Conservation (phyloP, 2,113 vertebrate genomes). For the Phocoena phocoena region DNA sequence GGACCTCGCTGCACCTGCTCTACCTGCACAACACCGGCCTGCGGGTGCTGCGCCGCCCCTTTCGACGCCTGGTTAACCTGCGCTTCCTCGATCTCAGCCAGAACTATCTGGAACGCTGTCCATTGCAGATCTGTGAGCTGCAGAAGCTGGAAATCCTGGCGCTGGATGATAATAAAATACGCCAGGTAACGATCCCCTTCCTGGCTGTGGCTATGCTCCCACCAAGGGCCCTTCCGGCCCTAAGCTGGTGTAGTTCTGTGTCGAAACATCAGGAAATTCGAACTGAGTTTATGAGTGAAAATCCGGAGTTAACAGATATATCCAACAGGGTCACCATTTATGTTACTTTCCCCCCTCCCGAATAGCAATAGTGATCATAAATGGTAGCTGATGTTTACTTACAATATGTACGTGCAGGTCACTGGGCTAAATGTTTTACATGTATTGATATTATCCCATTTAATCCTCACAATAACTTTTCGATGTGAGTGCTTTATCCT, state of each 20-base stretch:
- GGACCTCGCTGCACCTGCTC: constrained; percentile 48
- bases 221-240: too few species aligned
- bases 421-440: not conserved
- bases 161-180: constrained; percentile 80
- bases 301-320: not conserved
- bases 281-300: not conserved
- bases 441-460: not conserved
- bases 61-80: constrained; percentile 54
- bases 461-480: not conserved
- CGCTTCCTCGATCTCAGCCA: constrained; percentile 72
- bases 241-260: not conserved
- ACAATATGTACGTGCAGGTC: not conserved
- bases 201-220: not conserved
- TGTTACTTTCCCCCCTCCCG: not conserved
- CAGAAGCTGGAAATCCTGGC: constrained; percentile 75
- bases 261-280: not conserved
- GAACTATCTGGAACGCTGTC: constrained; percentile 74
- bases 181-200: constrained; percentile 69
- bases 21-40: constrained; percentile 46
- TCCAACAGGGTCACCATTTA: not conserved
- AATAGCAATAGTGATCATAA: not conserved
- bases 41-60: not conserved
- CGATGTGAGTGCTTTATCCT: not conserved
- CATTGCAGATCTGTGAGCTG: constrained; percentile 53
- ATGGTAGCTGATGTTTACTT: not conserved